phyloP scores from a whole-genome alignment of 2,888 invertebrate genomes.

The Tenodera sinensis region DNA sequence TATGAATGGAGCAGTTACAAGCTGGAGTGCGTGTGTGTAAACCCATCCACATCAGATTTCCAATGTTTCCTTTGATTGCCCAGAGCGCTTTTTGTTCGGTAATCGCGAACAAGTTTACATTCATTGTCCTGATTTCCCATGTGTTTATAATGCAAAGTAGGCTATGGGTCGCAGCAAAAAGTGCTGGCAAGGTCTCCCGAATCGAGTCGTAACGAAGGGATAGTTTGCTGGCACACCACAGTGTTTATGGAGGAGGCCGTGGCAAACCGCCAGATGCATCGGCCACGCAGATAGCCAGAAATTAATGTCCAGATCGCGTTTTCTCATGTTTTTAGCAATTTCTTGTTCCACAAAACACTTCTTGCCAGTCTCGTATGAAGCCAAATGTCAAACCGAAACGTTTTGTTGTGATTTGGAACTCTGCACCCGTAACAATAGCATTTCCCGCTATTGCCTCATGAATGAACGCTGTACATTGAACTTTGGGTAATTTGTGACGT shows the following conservation, averaged over 20 bases:
- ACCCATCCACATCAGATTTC: neutral
- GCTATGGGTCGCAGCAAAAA: neutral
- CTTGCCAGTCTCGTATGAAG: neutral
- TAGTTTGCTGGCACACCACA: neutral
- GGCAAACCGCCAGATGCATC: neutral
- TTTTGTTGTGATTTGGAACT: neutral
- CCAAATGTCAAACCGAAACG: neutral
- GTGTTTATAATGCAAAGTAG: neutral
- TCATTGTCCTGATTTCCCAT: neutral
- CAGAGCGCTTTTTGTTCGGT: neutral
- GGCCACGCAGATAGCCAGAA: neutral
- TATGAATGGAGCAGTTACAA: neutral
- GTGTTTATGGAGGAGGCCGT: neutral
- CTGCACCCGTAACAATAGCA: neutral
- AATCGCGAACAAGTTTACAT: neutral
- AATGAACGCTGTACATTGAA: neutral
- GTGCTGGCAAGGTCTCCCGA: neutral
- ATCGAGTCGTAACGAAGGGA: neutral
- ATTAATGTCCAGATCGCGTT: neutral
- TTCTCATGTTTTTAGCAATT: neutral
- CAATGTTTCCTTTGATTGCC: neutral
- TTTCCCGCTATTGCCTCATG: neutral
- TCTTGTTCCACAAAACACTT: neutral
- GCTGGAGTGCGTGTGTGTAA: neutral
- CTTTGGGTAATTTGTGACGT: neutral